phyloP scores from a whole-genome alignment of 2,797 vertebrate species.

The Graptemys geographica region DNA sequence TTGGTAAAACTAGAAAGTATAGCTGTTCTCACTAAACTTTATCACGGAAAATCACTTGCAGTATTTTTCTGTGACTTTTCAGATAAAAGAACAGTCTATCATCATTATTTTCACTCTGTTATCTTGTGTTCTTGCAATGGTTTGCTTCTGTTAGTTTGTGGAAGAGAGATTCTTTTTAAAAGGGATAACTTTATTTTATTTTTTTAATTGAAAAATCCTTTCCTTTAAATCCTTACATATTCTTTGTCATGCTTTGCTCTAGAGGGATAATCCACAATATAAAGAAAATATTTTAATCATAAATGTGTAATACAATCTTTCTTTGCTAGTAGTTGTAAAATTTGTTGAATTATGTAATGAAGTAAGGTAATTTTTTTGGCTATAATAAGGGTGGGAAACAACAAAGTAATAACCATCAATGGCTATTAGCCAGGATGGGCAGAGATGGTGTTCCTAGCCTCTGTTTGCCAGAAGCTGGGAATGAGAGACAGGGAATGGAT shows the following conservation, averaged over 20 bases:
- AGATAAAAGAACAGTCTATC: neutral
- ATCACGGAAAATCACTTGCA: conserved; percentile 43
- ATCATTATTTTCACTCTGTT: neutral
- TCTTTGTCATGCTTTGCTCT: neutral
- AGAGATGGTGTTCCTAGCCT: no score
- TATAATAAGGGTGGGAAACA: neutral
- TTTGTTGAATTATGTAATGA: neutral
- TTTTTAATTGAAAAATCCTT: neutral
- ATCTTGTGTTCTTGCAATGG: conserved; percentile 43
- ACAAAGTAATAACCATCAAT: neutral
- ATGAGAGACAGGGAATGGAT: no score
- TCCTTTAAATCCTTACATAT: neutral
- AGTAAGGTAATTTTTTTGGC: neutral
- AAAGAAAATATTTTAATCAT: neutral
- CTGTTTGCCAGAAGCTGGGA: no score
- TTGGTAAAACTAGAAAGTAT: conserved; percentile 25
- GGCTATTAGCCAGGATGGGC: no score
- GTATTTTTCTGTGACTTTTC: neutral
- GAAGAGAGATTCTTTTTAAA: conserved; percentile 18
- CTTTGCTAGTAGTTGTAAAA: neutral
- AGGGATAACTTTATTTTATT: conserved; percentile 8
- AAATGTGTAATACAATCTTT: neutral
- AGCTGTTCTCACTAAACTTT: conserved; percentile 31
- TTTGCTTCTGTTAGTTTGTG: conserved; percentile 46
- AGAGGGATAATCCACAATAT: neutral